Conservation (phyloP, 2,113 vertebrate species). For the Pelecanoides urinatrix region DNA sequence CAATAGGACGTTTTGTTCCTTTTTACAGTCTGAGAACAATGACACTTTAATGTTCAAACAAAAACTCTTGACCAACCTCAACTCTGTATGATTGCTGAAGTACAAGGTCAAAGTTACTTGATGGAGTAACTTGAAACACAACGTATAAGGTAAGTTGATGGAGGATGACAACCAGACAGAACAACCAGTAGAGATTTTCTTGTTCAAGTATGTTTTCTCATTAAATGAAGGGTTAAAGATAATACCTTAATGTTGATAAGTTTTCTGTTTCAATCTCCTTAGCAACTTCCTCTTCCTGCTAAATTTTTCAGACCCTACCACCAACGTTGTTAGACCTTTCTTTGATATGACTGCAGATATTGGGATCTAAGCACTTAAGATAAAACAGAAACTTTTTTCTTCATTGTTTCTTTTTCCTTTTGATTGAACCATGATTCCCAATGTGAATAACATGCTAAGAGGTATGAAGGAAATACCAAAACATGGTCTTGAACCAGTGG, state of each 20-base stretch:
- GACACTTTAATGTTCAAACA: neutral
- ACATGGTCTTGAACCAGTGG: neutral
- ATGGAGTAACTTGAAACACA: neutral
- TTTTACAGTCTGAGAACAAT: neutral
- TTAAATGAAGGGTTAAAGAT: neutral
- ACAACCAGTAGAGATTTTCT: neutral
- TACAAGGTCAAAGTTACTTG: neutral
- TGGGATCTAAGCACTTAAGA: neutral
- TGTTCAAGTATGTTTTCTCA: neutral
- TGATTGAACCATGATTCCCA: neutral
- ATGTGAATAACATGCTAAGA: neutral
- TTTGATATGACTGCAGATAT: neutral
- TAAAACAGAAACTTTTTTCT: neutral
- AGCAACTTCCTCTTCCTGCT: neutral
- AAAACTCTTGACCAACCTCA: neutral
- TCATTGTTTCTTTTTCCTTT: neutral
- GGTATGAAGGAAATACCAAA: neutral
- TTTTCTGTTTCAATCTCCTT: neutral
- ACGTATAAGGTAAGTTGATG: neutral
- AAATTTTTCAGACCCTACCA: neutral
- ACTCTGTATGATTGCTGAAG: neutral
- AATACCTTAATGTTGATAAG: neutral
- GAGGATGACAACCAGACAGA: neutral
- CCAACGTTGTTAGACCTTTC: neutral
- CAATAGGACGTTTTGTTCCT: neutral